A percentile compares a stretch with the other conserved stretches of the same genome.
phyloP scores from a whole-genome alignment of 2,797 vertebrate species.

The Halcyon chelicuti region DNA sequence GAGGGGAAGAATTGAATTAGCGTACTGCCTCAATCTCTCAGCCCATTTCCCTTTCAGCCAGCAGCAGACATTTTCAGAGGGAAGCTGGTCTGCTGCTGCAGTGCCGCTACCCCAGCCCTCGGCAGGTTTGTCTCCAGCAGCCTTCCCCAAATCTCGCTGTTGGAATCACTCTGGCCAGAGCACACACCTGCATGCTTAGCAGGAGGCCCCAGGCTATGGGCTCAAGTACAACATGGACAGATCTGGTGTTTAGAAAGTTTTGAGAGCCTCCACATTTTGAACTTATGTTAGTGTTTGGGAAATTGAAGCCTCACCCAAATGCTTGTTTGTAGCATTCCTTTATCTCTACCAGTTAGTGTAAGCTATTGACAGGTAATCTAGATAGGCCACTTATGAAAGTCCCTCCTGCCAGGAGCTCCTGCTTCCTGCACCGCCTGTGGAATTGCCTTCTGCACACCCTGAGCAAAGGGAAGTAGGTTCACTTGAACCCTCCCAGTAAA shows the following conservation, averaged over 20 bases:
- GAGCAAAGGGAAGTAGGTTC: not conserved
- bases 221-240: rapidly evolving
- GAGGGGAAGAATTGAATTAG: not conserved
- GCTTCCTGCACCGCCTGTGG: not conserved
- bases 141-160: not conserved
- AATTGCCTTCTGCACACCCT: not conserved
- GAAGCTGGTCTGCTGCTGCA: not conserved
- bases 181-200: not conserved
- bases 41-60: not conserved
- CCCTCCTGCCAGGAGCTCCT: not conserved
- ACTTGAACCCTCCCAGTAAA: not conserved
- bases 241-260: not conserved
- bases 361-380: not conserved
- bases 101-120: not conserved
- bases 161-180: not conserved
- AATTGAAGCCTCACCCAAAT: not conserved
- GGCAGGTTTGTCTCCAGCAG: not conserved
- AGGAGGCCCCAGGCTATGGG: not conserved
- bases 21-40: rapidly evolving
- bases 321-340: not conserved
- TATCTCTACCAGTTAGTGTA: not conserved
- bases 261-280: not conserved
- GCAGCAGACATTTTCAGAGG: not conserved
- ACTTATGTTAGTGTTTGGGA: not conserved
- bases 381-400: not conserved